Evolutionary conservation across 1,140 invertebrate species (phyloP).

Genomic region (Choristoneura fumiferana): DNA sequence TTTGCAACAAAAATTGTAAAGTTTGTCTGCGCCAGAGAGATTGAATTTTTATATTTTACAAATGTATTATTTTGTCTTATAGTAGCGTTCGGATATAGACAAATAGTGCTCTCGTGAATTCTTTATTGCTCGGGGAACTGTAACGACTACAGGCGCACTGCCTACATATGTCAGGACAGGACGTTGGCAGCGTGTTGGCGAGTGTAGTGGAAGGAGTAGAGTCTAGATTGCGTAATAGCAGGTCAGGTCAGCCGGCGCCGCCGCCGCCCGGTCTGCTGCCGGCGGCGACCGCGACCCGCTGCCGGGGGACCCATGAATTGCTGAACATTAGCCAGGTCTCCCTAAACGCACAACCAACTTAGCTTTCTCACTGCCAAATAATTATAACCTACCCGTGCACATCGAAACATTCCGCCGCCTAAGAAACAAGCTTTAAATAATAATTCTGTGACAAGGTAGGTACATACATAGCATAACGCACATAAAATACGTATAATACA

Average conservation of each 20-base stretch:
- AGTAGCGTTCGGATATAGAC: too few relatives aligned
- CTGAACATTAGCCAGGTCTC: slow-evolving; percentile 15
- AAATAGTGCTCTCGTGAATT: too few relatives aligned
- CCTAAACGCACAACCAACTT: slow-evolving; percentile 13
- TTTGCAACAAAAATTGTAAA: too few relatives aligned
- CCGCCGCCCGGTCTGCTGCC: slow-evolving; percentile 18
- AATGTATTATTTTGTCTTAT: too few relatives aligned
- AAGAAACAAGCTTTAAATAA: slow-evolving; percentile 3
- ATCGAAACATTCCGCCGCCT: slow-evolving; percentile 4
- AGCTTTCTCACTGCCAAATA: not conserved
- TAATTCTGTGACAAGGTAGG: not conserved
- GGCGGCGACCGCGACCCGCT: slow-evolving; percentile 7
- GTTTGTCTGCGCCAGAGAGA: too few relatives aligned
- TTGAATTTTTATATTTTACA: too few relatives aligned
- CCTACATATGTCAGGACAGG: not conserved
- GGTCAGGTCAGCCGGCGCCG: not conserved
- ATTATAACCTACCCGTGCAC: not conserved
- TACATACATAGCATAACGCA: not conserved
- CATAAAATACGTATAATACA: slow-evolving; percentile 13
- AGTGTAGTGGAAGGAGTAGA: not conserved
- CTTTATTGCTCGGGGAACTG: too few relatives aligned
- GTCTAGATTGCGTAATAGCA: not conserved
- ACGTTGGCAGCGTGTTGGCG: not conserved
- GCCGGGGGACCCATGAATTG: not conserved
- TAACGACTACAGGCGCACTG: too few relatives aligned